phyloP scores from a whole-genome alignment of 2,888 invertebrate species.

The Microplitis deprimator region DNA sequence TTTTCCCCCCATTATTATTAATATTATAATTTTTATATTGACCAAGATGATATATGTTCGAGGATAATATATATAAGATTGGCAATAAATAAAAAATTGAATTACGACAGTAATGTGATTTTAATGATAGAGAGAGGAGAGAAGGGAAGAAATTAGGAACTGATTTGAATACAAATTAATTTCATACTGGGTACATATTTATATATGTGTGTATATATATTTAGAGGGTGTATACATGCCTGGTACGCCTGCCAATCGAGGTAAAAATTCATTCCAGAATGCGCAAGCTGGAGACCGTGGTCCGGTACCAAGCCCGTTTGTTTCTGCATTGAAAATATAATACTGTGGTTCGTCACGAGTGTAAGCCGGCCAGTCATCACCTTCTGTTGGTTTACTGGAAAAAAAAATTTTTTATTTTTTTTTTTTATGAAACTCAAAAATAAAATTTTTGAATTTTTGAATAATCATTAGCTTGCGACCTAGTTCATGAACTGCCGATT shows the following conservation, averaged over 20 bases:
- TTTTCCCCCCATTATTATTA: too few species aligned
- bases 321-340: slow-evolving; percentile 90
- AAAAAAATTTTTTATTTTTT: slow-evolving; percentile 18
- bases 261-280: slow-evolving; percentile 97
- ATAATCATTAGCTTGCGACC: not conserved
- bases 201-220: too few species aligned
- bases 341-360: slow-evolving; percentile 89
- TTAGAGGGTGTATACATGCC: slow-evolving; percentile 68
- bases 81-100: too few species aligned
- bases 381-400: slow-evolving; percentile 72
- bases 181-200: too few species aligned
- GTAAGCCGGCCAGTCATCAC: slow-evolving; percentile 91
- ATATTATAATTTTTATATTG: too few species aligned
- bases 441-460: not conserved
- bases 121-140: too few species aligned
- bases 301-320: slow-evolving; percentile 79
- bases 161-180: too few species aligned
- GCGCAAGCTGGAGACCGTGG: slow-evolving; percentile 91
- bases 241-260: slow-evolving; percentile 84
- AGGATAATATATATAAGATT: too few species aligned
- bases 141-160: too few species aligned
- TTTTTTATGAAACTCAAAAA: too few species aligned
- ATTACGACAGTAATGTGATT: too few species aligned
- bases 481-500: not conserved
- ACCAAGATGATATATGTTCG: too few species aligned